These are phyloP conservation scores for Bolinopsis microptera DNA, from an alignment of 37 sponge, comb jelly and placozoan species.

Conservation along the genomic window DNA sequence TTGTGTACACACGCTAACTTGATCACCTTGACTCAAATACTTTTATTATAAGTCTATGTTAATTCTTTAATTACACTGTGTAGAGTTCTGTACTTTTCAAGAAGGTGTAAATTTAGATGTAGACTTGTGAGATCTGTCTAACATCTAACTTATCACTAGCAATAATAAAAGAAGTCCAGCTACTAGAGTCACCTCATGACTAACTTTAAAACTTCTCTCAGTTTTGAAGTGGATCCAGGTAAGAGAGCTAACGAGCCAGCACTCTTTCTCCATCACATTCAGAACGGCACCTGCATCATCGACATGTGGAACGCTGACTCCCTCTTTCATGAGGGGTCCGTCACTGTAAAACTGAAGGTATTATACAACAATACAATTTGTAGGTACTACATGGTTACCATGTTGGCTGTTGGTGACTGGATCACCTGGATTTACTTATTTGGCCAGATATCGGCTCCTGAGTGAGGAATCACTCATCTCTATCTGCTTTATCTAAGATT, in stretches of 20 bases:
- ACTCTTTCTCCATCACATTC: constrained; percentile 1
- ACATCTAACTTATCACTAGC: no score
- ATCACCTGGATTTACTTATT: no score
- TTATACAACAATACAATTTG: background rate
- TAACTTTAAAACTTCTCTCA: no score
- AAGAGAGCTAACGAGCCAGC: background rate
- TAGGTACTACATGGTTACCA: no score
- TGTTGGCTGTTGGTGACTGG: no score
- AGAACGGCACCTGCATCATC: background rate
- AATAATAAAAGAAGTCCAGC: no score
- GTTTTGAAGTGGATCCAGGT: constrained; percentile 4
- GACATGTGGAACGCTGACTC: constrained; percentile 55
- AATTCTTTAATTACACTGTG: background rate
- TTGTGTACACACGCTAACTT: background rate
- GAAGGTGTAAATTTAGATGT: background rate
- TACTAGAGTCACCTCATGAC: no score
- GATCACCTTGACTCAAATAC: background rate
- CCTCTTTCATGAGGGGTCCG: constrained; percentile 24
- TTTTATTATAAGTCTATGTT: background rate
- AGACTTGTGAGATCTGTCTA: background rate
- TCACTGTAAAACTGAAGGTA: constrained; percentile 12
- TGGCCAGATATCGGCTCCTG: no score
- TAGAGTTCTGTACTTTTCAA: background rate
- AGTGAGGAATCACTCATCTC: no score
- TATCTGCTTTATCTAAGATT: no score